Evolutionary conservation across 2,113 vertebrate species (phyloP), one percentile per base, ranked within the genome.

Genomic region (Semnornis frantzii): DNA sequence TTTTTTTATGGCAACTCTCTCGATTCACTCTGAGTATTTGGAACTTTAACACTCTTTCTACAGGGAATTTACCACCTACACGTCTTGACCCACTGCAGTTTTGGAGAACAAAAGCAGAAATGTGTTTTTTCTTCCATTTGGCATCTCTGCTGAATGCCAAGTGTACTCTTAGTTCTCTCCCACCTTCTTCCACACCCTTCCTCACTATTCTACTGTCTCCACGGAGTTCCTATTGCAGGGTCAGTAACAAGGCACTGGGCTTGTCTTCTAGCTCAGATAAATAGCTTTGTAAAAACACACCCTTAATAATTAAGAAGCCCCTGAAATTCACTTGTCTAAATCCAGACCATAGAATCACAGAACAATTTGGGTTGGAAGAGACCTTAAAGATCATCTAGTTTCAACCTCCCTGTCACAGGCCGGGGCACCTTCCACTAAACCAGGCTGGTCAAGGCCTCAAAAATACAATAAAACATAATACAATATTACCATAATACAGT

Each of bases 151-250:
- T 34, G 73, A 89, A 89, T n/a, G 65, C 39, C 75, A 87, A 92
- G 60, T 85, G 71, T 80, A 95, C 87, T 87, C 15, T 9, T 58
- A 91, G 93, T 72, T 90, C 87, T 77, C 85, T 77, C 85, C 89
- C 87, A 89, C 87, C 92, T 92, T 68, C 52, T 74, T 93, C 91
- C 90, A 94, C 94, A 94, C 85, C 93, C 89, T 95, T 87, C 81
- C 76, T 80, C 59, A 74, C 57, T 93, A 54, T 54, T 80, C 69
- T 6, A 59, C 0, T 15, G 77, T 83, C 79, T 58, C 85, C 44
- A 65, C 55, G 71, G 87, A 92, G 54, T 27, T 87, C 33, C 62
- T 76, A 60, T 5, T 92, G 89, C 62, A 58, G 58, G 82, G 82
- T 87, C 93, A 92, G 34, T 52, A 91, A 74, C 5, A 52, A 68